Conservation (phyloP, 1,140 invertebrate genomes). For the Musca domestica region DNA sequence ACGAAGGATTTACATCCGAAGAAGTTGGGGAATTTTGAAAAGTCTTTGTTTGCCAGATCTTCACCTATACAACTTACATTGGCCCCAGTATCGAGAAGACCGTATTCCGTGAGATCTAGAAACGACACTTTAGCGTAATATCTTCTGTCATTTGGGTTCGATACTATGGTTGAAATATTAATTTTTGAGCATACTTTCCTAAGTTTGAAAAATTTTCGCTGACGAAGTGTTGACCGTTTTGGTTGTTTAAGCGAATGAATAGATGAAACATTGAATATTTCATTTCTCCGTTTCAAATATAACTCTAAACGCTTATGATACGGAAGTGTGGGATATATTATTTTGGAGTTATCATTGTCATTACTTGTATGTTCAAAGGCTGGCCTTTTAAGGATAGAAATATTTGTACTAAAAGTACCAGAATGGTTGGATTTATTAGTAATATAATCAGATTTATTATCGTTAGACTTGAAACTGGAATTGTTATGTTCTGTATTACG, state of each 20-base stretch:
- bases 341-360: background rate
- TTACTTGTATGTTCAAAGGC: background rate
- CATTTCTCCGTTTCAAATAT: background rate
- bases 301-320: background rate
- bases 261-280: background rate
- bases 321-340: background rate
- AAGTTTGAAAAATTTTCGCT: constrained; percentile 12
- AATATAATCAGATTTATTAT: background rate
- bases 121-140: constrained; percentile 12
- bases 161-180: constrained; percentile 7
- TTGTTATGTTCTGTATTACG: background rate
- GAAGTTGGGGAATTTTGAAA: constrained; percentile 2
- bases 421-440: background rate
- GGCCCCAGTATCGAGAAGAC: constrained; percentile 9
- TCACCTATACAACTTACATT: constrained; percentile 24
- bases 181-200: background rate
- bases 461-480: too few relatives aligned
- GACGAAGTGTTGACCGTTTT: background rate
- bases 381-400: too few relatives aligned
- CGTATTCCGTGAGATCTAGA: constrained; percentile 13
- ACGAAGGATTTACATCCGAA: background rate
- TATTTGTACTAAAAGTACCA: too few relatives aligned
- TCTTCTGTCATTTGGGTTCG: constrained; percentile 3
- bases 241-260: background rate
- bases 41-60: constrained; percentile 15